Conservation (phyloP, 2,888 invertebrate genomes). For the Dicyrtoma fusca region DNA sequence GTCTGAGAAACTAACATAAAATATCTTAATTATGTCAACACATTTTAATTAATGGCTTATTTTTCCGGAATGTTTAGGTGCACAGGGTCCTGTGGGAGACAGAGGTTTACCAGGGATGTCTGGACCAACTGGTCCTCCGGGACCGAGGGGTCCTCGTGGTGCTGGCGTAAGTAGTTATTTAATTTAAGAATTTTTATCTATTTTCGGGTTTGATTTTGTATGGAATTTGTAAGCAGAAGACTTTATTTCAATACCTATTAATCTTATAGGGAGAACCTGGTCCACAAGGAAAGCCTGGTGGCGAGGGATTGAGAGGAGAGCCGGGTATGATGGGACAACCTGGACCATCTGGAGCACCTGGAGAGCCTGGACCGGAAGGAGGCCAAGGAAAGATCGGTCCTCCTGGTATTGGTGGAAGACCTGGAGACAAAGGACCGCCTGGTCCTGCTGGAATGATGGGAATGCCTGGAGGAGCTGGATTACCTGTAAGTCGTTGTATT, state of each 20-base stretch:
- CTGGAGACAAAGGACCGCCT: slow-evolving; percentile 76
- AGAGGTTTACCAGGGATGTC: slow-evolving; percentile 67
- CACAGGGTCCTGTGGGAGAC: slow-evolving; percentile 70
- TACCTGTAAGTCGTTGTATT: slow-evolving; percentile 64
- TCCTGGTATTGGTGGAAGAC: slow-evolving; percentile 72
- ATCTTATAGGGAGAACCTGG: slow-evolving; percentile 78
- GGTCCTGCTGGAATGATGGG: slow-evolving; percentile 71
- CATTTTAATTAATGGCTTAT: not conserved
- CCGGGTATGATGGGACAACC: slow-evolving; percentile 68
- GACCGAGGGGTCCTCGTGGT: slow-evolving; percentile 70
- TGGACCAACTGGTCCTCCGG: slow-evolving; percentile 69
- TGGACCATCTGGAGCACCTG: slow-evolving; percentile 69
- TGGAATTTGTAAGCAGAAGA: not conserved
- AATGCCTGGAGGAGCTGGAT: slow-evolving; percentile 69
- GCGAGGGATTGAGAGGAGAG: slow-evolving; percentile 73
- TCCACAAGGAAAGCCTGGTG: slow-evolving; percentile 71
- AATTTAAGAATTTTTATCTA: no score
- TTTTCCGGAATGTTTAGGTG: slow-evolving; percentile 53
- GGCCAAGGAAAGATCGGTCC: slow-evolving; percentile 58
- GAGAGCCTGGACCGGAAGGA: slow-evolving; percentile 68
- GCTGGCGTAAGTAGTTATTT: slow-evolving; percentile 62
- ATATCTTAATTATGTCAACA: no score
- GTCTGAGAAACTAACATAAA: no score
- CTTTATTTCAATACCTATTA: not conserved
- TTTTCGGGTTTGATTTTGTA: no score